These are phyloP conservation scores for Trematomus bernacchii DNA, from an alignment of 2,797 vertebrate species.

Conservation along the genomic window DNA sequence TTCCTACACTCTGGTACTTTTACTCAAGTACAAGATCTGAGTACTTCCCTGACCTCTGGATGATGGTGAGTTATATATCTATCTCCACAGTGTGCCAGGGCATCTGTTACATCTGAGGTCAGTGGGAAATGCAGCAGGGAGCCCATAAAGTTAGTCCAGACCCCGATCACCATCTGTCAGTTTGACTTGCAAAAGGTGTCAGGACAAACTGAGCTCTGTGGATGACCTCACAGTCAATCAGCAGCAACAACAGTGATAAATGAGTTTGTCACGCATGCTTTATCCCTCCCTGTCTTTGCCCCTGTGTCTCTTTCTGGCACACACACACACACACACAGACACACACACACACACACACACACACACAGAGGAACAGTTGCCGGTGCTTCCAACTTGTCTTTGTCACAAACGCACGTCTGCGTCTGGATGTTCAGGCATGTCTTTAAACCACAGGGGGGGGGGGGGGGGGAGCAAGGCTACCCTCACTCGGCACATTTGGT, in stretches of 20 bases:
- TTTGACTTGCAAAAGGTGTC: constrained; percentile 23
- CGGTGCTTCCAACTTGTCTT: not conserved
- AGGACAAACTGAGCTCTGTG: constrained; percentile 4
- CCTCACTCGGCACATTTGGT: constrained; percentile 16
- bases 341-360: not conserved
- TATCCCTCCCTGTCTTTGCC: constrained; percentile 24
- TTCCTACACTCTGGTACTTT: too few relatives aligned
- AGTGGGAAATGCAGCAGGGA: constrained; percentile 8
- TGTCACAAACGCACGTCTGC: too few relatives aligned
- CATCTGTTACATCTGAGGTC: constrained; percentile 2
- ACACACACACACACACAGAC: constrained; percentile 14
- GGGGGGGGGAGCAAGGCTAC: not conserved
- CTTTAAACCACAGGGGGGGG: not conserved
- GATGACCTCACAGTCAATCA: constrained; percentile 12
- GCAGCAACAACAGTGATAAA: constrained; percentile 22
- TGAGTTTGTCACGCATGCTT: constrained; percentile 34
- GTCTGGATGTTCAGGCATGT: constrained; percentile 9
- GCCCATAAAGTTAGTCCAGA: constrained; percentile 25
- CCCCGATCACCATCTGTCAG: constrained; percentile 50
- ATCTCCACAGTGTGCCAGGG: not conserved
- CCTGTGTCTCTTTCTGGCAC: constrained; percentile 10
- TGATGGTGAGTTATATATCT: not conserved
- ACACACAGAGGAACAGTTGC: not conserved
- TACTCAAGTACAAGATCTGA: too few relatives aligned
- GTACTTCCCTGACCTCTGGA: too few relatives aligned